phyloP scores from a whole-genome alignment of 2,888 invertebrate species.

The Lepidocyrtoides sp. region DNA sequence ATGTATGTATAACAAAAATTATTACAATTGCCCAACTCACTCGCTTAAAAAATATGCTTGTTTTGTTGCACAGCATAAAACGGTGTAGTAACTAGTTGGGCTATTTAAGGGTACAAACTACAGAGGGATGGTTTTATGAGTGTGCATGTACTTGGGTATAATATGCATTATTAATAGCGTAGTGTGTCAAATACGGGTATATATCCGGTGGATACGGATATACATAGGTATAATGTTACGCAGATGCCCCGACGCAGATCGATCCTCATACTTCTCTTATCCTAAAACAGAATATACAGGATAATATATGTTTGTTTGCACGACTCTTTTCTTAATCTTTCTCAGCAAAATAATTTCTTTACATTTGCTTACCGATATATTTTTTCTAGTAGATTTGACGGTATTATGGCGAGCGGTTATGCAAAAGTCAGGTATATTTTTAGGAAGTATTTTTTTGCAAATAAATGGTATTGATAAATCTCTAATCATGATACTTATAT shows the following conservation, averaged over 20 bases:
- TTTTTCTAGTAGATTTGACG: too few relatives aligned
- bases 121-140: constrained; percentile 17
- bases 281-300: too few relatives aligned
- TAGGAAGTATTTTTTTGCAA: too few relatives aligned
- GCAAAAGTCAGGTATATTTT: too few relatives aligned
- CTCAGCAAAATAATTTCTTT: too few relatives aligned
- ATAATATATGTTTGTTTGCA: neutral
- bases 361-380: too few relatives aligned
- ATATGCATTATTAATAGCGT: constrained; percentile 30
- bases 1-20: too few relatives aligned
- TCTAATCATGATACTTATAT: too few relatives aligned
- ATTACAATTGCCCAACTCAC: neutral
- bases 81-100: neutral
- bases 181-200: constrained; percentile 64
- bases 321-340: neutral
- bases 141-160: too few relatives aligned
- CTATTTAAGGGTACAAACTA: constrained; percentile 5
- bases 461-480: too few relatives aligned
- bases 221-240: constrained; percentile 77
- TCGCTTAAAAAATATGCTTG: neutral
- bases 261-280: constrained; percentile 75
- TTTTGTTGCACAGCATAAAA: constrained; percentile 1
- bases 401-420: too few relatives aligned
- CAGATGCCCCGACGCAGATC: constrained; percentile 82
- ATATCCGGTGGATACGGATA: constrained; percentile 68